Evolutionary conservation across 2,888 invertebrate genomes (phyloP), one percentile per base, ranked within the genome.

Genomic region (Orchesella flavescens): DNA sequence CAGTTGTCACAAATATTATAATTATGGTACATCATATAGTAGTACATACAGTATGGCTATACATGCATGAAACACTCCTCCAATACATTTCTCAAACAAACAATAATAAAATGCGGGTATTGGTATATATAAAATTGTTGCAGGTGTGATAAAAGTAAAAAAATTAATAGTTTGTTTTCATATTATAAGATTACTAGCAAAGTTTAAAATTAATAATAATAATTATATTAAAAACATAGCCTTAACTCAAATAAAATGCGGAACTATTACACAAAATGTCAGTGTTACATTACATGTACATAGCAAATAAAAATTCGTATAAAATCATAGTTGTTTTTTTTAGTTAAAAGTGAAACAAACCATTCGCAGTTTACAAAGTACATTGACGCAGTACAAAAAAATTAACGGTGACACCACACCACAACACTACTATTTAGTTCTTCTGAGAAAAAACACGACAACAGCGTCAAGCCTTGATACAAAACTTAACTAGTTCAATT

Each of bases 81-180:
- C 1, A 49, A 49, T 49, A 2, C 49, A 7, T 2, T 49, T 49
- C 49, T 49, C 3, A 10, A 3, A 3, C 49, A 49, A 49, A 7
- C 49, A 49, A 49, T 49, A 12, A 49, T 49, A 49, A 49, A 12
- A 49, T 12, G 49, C 15, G n/a, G 49, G 49, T 7, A 49, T 49
- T n/a, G 12, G n/a, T n/a, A 49, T 49, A 44, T 55, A 21, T 59
- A 59, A 59, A 59, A 59, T n/a, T 59, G 21, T 59, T 59, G 17
- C 19, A 59, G 19, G 57, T 55, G 71, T 79, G 79, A 79, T 72
- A 79, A 79, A 79, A 79, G 79, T 79, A 79, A 72, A 79, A 76
- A 78, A 78, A 61, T 65, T 72, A 79, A 68, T 69, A 53, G 53
- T 72, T 46, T 49, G 23, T 55, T 49, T 49, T 49, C 34, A 34